Evolutionary conservation across 2,888 invertebrate genomes (phyloP), one percentile per base, ranked within the genome.

Genomic region (Schrankia costaestrigalis): DNA sequence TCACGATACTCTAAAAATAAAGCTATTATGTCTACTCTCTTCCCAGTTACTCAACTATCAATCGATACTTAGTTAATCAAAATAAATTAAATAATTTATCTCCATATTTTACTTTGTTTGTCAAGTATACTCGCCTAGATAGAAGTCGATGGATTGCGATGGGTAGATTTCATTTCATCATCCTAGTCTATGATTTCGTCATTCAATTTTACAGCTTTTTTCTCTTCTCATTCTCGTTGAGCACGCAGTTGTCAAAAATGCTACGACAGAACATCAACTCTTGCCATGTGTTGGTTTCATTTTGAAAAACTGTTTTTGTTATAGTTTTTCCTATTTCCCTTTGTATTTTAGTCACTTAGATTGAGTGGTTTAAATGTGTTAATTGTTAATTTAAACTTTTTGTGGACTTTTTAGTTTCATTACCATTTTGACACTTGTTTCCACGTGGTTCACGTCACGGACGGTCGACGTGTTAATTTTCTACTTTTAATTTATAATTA

Each of bases 361-460:
- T 60, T 44, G 36, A 65, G 63, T 62, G 46, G 66, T 67, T 58
- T 44, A 63, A 46, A 44, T 54, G 28, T 44, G 40, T 46, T 41
- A 26, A 44, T 41, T 28, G 50, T 30, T 51, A 36, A 41, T 50
- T 49, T 46, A 45, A 41, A 35, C 40, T 53, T 54, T 62, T 53
- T 46, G 60, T 48, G 50, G 47, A 41, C 30, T 59, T 52, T 58
- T 56, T 45, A 54, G 46, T 51, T 40, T 46, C 50, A 63, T 46
- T 60, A n/a, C n/a, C n/a, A n/a, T 61, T 71, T 72, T 86, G 86
- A 84, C 86, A 73, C 68, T 75, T 68, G 66, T 78, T 76, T 84
- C 86, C 86, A 86, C 86, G 86, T 86, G 86, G 84, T 85, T 75
- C 58, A 65, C 68, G 85, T 80, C 83, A 83, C 36, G 61, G 56